phyloP scores from a whole-genome alignment of 2,113 vertebrate species.

The Nyctereutes procyonoides region DNA sequence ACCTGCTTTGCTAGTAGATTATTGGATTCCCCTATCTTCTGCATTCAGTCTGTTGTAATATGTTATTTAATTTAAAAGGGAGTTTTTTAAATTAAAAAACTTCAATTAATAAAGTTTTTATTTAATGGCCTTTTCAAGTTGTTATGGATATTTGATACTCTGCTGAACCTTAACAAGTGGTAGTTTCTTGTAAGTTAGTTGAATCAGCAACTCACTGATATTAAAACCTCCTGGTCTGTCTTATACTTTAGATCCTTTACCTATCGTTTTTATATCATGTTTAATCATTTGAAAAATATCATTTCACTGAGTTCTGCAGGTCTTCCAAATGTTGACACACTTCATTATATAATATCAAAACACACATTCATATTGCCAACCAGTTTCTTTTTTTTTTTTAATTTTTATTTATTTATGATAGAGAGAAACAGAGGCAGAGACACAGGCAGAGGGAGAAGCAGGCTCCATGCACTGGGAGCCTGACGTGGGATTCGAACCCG shows the following conservation, averaged over 20 bases:
- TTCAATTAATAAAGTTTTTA: no score
- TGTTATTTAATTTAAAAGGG: constrained; percentile 20
- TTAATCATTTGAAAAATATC: constrained; percentile 12
- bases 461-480: no score
- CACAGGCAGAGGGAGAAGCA: no score
- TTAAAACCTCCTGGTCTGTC: not conserved
- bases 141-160: not conserved
- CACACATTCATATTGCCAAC: not conserved
- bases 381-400: no score
- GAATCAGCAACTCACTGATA: not conserved
- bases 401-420: no score
- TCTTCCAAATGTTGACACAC: not conserved
- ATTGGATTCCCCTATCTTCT: not conserved
- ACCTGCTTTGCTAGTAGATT: not conserved
- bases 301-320: not conserved
- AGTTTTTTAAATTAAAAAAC: no score
- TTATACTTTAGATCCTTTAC: not conserved
- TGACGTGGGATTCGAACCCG: no score
- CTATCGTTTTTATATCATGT: not conserved
- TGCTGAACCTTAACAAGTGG: not conserved
- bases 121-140: constrained; percentile 18
- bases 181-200: not conserved
- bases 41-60: not conserved
- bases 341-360: not conserved
- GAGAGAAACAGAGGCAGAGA: no score